phyloP scores from a whole-genome alignment of 1,140 invertebrate species.

The Temnothorax longispinosus region DNA sequence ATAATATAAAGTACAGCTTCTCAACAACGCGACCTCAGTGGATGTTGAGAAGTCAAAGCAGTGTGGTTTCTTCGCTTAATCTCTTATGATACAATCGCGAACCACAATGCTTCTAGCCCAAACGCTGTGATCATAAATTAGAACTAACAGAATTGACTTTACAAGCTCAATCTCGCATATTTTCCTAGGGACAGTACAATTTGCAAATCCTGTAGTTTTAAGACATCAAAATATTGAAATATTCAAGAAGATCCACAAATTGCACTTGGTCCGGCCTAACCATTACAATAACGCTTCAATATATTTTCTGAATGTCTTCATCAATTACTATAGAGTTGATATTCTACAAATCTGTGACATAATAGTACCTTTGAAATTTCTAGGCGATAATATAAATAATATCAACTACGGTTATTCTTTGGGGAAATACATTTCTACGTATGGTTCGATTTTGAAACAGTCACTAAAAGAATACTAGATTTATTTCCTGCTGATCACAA shows the following conservation, averaged over 20 bases:
- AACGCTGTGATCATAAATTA: slow-evolving; percentile 79
- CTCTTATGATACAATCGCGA: slow-evolving; percentile 65
- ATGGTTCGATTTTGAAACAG: slow-evolving; percentile 27
- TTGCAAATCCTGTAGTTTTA: slow-evolving; percentile 20
- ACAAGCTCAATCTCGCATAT: not conserved
- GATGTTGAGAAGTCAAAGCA: slow-evolving; percentile 79
- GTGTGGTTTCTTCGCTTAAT: slow-evolving; percentile 74
- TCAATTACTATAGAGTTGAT: not conserved
- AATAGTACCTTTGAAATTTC: slow-evolving; percentile 34
- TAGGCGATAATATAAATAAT: slow-evolving; percentile 9
- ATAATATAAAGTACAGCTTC: slow-evolving; percentile 70
- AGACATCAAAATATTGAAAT: slow-evolving; percentile 18
- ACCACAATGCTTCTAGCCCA: slow-evolving; percentile 82
- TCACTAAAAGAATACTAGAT: slow-evolving; percentile 52
- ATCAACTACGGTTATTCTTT: slow-evolving; percentile 30
- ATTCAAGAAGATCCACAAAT: slow-evolving; percentile 33
- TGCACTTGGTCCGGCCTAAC: slow-evolving; percentile 1
- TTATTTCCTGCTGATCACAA: slow-evolving; percentile 69
- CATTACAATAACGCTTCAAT: slow-evolving; percentile 22
- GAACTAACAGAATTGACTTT: slow-evolving; percentile 3
- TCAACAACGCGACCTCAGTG: slow-evolving; percentile 77
- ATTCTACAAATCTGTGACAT: slow-evolving; percentile 10
- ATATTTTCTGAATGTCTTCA: not conserved
- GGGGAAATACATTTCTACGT: slow-evolving; percentile 39
- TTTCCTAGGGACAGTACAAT: slow-evolving; percentile 25